Evolutionary conservation across 2,888 invertebrate genomes (phyloP).

Genomic region (Dexiosoma caninum): DNA sequence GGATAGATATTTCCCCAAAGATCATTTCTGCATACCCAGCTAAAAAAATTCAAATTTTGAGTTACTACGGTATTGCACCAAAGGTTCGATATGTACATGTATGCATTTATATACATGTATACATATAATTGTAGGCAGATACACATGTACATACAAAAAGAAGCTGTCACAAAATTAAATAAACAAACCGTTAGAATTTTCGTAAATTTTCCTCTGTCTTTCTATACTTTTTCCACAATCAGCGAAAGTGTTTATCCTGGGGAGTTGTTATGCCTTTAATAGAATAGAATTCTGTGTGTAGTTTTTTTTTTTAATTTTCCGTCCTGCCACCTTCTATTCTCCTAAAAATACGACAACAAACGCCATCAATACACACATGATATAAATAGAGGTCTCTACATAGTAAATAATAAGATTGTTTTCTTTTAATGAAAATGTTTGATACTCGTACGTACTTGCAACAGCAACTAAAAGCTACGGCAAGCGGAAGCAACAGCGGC

Average conservation of each 20-base stretch:
- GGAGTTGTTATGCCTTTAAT: background rate
- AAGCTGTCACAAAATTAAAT: constrained; percentile 52
- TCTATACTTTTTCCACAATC: background rate
- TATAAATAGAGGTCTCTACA: background rate
- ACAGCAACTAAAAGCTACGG: background rate
- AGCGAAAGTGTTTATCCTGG: background rate
- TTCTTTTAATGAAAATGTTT: constrained; percentile 29
- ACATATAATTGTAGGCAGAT: background rate
- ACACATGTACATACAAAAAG: constrained; percentile 37
- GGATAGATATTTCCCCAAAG: too few relatives aligned
- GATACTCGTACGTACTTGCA: background rate
- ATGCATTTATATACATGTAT: background rate
- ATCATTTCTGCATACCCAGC: too few relatives aligned
- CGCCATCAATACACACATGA: background rate
- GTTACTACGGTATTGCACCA: too few relatives aligned
- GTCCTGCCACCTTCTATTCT: too few relatives aligned
- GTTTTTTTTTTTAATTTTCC: background rate
- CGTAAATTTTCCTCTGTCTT: constrained; percentile 5
- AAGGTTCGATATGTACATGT: too few relatives aligned
- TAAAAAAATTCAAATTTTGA: too few relatives aligned
- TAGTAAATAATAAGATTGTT: constrained; percentile 11
- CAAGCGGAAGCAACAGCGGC: background rate
- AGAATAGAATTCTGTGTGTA: background rate
- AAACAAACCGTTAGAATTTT: constrained; percentile 44
- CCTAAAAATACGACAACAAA: constrained; percentile 11